phyloP scores from a whole-genome alignment of 2,888 invertebrate genomes.

The Mellilla xanthometata region DNA sequence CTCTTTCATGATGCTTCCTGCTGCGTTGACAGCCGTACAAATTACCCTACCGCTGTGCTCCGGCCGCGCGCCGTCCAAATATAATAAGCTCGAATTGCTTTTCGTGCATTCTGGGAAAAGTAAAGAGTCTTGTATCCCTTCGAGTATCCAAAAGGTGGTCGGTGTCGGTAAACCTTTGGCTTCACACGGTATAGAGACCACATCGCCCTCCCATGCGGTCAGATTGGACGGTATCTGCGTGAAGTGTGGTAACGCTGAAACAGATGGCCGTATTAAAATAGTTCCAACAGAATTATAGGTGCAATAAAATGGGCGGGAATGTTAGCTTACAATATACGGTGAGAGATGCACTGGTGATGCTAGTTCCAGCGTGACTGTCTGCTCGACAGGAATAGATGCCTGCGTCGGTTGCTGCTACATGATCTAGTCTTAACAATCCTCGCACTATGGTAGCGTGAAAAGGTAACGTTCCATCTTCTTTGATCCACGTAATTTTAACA shows the following conservation, averaged over 20 bases:
- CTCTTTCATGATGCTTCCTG: conserved; percentile 77
- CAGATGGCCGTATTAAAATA: conserved; percentile 76
- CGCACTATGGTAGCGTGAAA: conserved; percentile 67
- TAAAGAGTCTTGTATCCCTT: conserved; percentile 90
- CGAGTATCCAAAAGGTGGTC: conserved; percentile 97
- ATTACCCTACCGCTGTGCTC: conserved; percentile 77
- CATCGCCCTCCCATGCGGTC: conserved; percentile 92
- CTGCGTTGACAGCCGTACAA: conserved; percentile 76
- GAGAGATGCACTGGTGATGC: conserved; percentile 93
- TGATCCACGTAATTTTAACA: conserved; percentile 77
- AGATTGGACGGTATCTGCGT: conserved; percentile 93
- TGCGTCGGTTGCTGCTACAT: conserved; percentile 92
- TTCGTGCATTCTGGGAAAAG: conserved; percentile 77
- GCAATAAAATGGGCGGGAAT: conserved; percentile 66
- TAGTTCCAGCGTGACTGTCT: conserved; percentile 94
- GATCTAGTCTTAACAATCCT: conserved; percentile 87
- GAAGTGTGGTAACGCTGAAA: conserved; percentile 94
- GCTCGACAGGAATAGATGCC: conserved; percentile 96
- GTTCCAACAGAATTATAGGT: conserved; percentile 57
- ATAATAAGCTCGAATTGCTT: conserved; percentile 74
- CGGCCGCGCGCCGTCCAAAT: conserved; percentile 68
- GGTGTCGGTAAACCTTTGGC: conserved; percentile 96
- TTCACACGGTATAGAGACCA: conserved; percentile 95
- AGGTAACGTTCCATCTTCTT: conserved; percentile 71
- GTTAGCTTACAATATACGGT: conserved; percentile 94